Base-by-base conservation (phyloP, 2,797 vertebrate genomes). In the Ctenosaura bakeri region DNA sequence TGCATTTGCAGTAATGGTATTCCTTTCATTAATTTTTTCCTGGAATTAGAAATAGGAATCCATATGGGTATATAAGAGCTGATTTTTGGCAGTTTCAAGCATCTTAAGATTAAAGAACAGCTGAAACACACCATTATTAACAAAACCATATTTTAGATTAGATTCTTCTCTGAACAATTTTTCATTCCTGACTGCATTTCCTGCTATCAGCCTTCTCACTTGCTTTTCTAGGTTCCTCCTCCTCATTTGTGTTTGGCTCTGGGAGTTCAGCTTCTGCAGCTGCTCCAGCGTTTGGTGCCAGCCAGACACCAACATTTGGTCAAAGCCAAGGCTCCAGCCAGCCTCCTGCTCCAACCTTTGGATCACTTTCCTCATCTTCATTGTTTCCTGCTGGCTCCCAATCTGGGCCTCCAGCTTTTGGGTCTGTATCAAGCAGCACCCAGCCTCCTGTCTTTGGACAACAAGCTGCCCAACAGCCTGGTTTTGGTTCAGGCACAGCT, bases 361-460 rank as follows among this genome's bases (percentile, higher is more conserved):
- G 98, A n/a, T 98, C 98, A 0, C 59, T 96, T 52, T 95, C 90
- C 22, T 87, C 98, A 16, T 20, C 97, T 0, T 94, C 97, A 2
- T 90, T 98, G 50, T 99, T 99, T 94, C 94, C 98, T 3, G 94
- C 97, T 69, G 90, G 96, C 0, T 59, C 98, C 79, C 98, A 98
- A 88, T 90, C 98, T 26, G 97, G 97, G 1, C 89, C 98, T 50
- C 98, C 98, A 0, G 95, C 97, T 76, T 99, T 99, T 0, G 98
- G 98, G 86, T 96, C 98, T 0, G 98, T 98, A 93, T 96, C 98
- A 0, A 98, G 97, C 86, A 96, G 97, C 32, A 96, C 94, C 5
- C 98, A 97, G 42, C 89, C 97, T 81, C 94, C 98, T 0, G 97
- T 97, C 54, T 99, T 99, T 16, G 98, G 98, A 74, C 99, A 98